Evolutionary conservation across 2,888 invertebrate genomes (phyloP).

Genomic region (Lottia scabra): DNA sequence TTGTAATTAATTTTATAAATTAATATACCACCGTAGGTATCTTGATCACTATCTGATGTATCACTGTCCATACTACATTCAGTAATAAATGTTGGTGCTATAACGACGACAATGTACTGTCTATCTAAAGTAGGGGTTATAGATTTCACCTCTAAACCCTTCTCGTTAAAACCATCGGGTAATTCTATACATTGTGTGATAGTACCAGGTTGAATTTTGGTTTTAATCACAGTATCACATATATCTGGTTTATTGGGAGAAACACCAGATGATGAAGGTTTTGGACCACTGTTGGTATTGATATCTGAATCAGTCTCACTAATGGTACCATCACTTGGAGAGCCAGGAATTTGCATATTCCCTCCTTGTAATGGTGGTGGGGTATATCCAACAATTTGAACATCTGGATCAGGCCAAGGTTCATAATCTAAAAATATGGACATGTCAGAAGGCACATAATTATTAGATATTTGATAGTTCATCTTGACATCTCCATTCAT

Average conservation of each 20-base stretch:
- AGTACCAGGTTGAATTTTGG: slow-evolving; percentile 35
- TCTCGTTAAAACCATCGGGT: slow-evolving; percentile 53
- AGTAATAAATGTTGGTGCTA: slow-evolving; percentile 40
- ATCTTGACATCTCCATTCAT: not conserved
- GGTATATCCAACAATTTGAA: slow-evolving; percentile 60
- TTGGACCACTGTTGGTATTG: not conserved
- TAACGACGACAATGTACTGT: slow-evolving; percentile 74
- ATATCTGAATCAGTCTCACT: not conserved
- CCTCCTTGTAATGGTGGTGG: slow-evolving; percentile 39
- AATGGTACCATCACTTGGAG: not conserved
- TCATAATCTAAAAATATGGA: slow-evolving; percentile 28
- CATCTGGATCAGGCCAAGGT: slow-evolving; percentile 45
- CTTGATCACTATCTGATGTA: not conserved
- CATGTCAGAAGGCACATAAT: slow-evolving; percentile 19
- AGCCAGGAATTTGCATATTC: slow-evolving; percentile 10
- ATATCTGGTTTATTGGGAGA: slow-evolving; percentile 28
- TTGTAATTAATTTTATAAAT: slow-evolving; percentile 74
- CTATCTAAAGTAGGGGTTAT: slow-evolving; percentile 80
- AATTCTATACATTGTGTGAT: slow-evolving; percentile 63
- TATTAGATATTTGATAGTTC: not conserved
- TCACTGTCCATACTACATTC: not conserved
- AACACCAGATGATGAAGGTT: slow-evolving; percentile 15
- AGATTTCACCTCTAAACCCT: slow-evolving; percentile 75
- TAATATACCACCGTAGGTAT: slow-evolving; percentile 70
- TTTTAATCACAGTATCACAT: slow-evolving; percentile 1